Conservation (phyloP, 2,113 vertebrate species). For the Miniopterus natalensis region DNA sequence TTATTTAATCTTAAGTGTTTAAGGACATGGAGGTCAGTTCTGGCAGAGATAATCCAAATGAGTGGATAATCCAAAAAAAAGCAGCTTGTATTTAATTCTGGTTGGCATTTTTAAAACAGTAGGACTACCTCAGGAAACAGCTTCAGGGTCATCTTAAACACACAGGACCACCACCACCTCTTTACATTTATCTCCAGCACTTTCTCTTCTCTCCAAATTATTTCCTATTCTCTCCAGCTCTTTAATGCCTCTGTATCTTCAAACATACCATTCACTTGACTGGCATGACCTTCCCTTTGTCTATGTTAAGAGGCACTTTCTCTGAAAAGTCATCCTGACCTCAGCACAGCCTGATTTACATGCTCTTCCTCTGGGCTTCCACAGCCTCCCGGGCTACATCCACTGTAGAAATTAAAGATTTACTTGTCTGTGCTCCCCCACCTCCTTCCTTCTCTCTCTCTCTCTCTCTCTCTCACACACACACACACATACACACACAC, state of each 20-base stretch:
- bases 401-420: background rate
- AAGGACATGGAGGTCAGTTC: background rate
- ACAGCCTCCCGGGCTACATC: background rate
- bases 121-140: background rate
- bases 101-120: background rate
- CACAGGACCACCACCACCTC: background rate
- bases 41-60: background rate
- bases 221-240: background rate
- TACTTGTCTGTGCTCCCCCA: background rate
- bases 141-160: background rate
- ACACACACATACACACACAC: background rate
- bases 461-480: background rate
- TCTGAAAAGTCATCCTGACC: background rate
- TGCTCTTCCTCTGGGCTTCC: background rate
- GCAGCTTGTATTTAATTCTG: slow-evolving; percentile 26
- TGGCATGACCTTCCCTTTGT: background rate
- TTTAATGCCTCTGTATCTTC: background rate
- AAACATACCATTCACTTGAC: background rate
- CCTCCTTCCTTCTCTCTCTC: background rate
- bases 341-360: background rate
- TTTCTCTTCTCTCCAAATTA: background rate
- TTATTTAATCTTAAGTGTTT: background rate
- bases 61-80: background rate
- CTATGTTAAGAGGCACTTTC: background rate
- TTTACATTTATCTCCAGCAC: background rate